Base-by-base conservation (phyloP, 2,888 invertebrate species). In the Chalcis sispes region DNA sequence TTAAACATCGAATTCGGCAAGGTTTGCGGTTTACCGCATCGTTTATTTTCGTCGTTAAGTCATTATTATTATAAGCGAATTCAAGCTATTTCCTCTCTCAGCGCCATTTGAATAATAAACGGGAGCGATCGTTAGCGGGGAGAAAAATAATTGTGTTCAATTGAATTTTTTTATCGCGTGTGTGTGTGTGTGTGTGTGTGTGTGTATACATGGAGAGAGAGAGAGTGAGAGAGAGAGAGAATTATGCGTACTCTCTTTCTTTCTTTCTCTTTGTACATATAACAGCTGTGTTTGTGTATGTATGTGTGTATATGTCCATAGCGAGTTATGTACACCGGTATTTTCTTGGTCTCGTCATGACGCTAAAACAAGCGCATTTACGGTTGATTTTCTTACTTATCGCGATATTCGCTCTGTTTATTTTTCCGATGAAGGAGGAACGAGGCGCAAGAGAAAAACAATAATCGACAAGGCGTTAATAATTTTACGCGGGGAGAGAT, bases 321-420 rank as follows among this genome's bases (percentile, higher is more conserved):
- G n/a, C n/a, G n/a, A n/a, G n/a, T n/a, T 62, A 27, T 36, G n/a
- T 5, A 3, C 50, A 13, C 25, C 10, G 66, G 36, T 65, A 32
- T 8, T 32, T 2, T 29, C 7, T 29, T n/a, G n/a, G n/a, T n/a
- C n/a, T n/a, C n/a, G n/a, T n/a, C n/a, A n/a, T n/a, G n/a, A n/a
- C 25, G 52, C 66, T 40, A 54, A 40, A 15, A 40, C 20, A 36
- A n/a, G 50, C 20, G 50, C 23, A 18, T 72, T 72, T 52, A 66
- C 50, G 50, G n/a, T 66, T 66, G 59, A 59, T 59, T 72, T 72
- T 72, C 72, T 72, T 72, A 50, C 62, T 71, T 56, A 72, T 62
- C 72, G 64, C n/a, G n/a, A n/a, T n/a, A 64, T 72, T 72, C 40
- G 66, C 66, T 66, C 65, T 72, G 72, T 72, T 72, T 66, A 72